phyloP scores from a whole-genome alignment of 2,113 vertebrate species.

The Phasianus colchicus region DNA sequence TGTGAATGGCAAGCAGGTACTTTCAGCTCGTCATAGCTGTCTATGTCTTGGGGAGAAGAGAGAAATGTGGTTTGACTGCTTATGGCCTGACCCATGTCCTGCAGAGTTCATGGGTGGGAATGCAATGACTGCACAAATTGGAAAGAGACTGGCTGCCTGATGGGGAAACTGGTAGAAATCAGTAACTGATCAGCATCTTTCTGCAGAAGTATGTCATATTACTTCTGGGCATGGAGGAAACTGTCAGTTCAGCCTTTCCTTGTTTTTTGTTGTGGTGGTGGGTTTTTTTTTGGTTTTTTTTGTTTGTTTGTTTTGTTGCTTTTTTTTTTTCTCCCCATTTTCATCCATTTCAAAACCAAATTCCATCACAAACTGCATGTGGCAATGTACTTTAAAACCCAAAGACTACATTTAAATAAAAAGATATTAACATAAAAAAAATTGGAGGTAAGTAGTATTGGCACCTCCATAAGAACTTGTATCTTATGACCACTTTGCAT shows the following conservation, averaged over 20 bases:
- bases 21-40: background rate
- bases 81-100: background rate
- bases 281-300: background rate
- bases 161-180: conserved; percentile 12
- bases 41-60: background rate
- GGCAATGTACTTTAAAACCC: background rate
- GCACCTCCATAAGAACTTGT: background rate
- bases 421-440: background rate
- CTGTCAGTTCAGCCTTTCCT: background rate
- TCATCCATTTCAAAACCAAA: background rate
- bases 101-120: background rate
- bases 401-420: background rate
- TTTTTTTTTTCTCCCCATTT: too few species aligned
- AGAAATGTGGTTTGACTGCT: conserved; percentile 12
- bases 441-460: background rate
- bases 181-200: background rate
- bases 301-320: background rate
- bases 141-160: background rate
- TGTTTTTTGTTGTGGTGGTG: background rate
- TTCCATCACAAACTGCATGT: background rate
- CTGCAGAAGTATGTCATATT: background rate
- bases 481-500: background rate
- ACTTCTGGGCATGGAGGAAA: background rate
- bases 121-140: background rate
- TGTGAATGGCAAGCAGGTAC: conserved; percentile 5